These are phyloP conservation scores for Oligia strigilis DNA, from an alignment of 2,888 invertebrate genomes.

Conservation along the genomic window DNA sequence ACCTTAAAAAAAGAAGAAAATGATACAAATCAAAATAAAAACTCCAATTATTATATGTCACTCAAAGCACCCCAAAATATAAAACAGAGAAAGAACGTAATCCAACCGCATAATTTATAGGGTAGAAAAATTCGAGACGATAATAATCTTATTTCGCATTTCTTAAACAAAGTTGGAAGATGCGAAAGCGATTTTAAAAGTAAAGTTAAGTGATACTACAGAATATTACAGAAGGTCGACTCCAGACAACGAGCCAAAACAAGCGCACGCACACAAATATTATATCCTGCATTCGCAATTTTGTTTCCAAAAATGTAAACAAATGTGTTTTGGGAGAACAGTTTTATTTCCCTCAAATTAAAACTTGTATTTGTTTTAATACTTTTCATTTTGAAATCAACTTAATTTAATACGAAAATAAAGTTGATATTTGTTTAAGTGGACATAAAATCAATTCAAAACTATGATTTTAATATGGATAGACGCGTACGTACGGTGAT, in stretches of 20 bases:
- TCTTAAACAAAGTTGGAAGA: slow-evolving; percentile 60
- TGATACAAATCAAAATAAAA: slow-evolving; percentile 38
- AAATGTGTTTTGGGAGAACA: neutral
- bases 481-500: neutral
- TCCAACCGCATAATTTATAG: slow-evolving; percentile 45
- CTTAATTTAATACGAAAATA: too few species aligned
- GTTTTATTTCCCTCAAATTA: neutral
- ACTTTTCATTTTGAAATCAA: neutral
- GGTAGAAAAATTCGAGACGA: slow-evolving; percentile 40
- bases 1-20: slow-evolving; percentile 14
- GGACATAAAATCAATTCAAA: neutral
- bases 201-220: slow-evolving; percentile 52
- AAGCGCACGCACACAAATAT: neutral
- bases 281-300: neutral
- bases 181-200: slow-evolving; percentile 63
- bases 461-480: neutral
- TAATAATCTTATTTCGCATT: slow-evolving; percentile 62
- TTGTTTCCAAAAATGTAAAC: too few species aligned
- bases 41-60: slow-evolving; percentile 33
- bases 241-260: neutral
- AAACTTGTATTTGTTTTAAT: neutral
- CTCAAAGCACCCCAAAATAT: slow-evolving; percentile 27
- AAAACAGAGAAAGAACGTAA: slow-evolving; percentile 43
- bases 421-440: neutral
- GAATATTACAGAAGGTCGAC: slow-evolving; percentile 4